These are phyloP conservation scores for Pedionomus torquatus DNA, from an alignment of 2,113 vertebrate genomes.

Conservation along the genomic window DNA sequence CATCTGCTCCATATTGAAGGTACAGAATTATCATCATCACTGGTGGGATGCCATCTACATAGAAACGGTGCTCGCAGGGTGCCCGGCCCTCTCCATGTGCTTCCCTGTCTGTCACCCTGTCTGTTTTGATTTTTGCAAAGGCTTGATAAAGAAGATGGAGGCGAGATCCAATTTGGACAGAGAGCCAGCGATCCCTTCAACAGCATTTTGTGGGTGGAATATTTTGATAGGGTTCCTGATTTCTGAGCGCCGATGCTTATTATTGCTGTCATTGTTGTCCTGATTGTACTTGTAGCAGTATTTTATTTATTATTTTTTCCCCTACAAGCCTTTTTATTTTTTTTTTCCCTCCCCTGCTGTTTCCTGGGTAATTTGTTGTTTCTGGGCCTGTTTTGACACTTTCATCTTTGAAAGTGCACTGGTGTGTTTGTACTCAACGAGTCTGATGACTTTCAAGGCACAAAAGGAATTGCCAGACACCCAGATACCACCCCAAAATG, in stretches of 20 bases:
- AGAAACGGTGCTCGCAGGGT: background rate
- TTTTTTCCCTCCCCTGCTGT: background rate
- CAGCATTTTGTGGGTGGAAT: constrained; percentile 52
- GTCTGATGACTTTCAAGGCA: background rate
- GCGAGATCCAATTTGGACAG: constrained; percentile 48
- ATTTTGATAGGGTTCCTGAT: constrained; percentile 32
- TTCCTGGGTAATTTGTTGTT: constrained; percentile 8
- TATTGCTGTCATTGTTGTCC: constrained; percentile 12
- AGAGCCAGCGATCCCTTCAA: constrained; percentile 25
- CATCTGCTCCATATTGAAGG: constrained; percentile 13
- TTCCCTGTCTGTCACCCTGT: constrained; percentile 49
- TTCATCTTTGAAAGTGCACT: background rate
- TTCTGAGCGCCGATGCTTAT: constrained; percentile 9
- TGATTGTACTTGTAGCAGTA: background rate
- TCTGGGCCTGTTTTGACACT: background rate
- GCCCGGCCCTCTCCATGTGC: constrained; percentile 30
- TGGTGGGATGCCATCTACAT: constrained; percentile 18
- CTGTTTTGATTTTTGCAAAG: constrained; percentile 51
- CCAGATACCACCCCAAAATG: background rate
- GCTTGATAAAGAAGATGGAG: constrained; percentile 46
- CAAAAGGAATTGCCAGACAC: background rate
- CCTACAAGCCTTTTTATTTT: background rate
- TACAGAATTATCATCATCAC: background rate
- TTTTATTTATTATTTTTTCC: background rate
- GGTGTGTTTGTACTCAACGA: background rate